Base-by-base conservation (phyloP, 2,113 vertebrate genomes). In the Thermophis baileyi region DNA sequence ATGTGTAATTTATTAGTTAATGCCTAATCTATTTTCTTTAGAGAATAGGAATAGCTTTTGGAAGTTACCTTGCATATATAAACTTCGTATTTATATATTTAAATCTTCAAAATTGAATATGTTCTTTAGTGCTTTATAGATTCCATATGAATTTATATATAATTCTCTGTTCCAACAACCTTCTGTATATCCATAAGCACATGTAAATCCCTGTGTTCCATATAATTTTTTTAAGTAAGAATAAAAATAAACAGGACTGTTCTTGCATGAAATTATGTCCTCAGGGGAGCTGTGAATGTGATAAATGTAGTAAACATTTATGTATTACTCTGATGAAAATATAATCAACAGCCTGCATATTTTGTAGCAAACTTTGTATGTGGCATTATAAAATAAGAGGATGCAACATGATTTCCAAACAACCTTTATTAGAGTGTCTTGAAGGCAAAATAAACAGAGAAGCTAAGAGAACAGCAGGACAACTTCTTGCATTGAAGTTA, bases 181-280 rank as follows among this genome's bases (percentile, higher is more conserved):
- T 92, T 90, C 89, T 53, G 3, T 69, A 53, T 1, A 88, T 5
- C 1, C 4, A 0, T 50, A 88, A 88, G 12, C 24, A 57, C 46
- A 92, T 94, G 87, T 27, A 53, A 90, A 90, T 94, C 12, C 2
- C 51, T 25, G 0, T 0, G 1, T 5, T 12, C 24, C 1, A 51
- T 16, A 55, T 60, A 27, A 30, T 57, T 40, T 93, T 81, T 81
- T 55, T 14, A 49, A 40, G 14, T 16, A 88, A 74, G 16, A 90
- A 91, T 27, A 55, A 12, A 93, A 81, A 9, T n/a, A 90, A 90
- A 57, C 14, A 85, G 89, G 89, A 27, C 89, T 85, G 86, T 93
- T 57, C 89, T 94, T 74, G 50, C 46, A 12, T 88, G 90, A 96
- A 95, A 93, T 0, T 40, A 94, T 93, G 88, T 24, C 35, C 25